These are phyloP conservation scores for Gadus chalcogrammus DNA, from an alignment of 2,113 vertebrate species.

Conservation along the genomic window DNA sequence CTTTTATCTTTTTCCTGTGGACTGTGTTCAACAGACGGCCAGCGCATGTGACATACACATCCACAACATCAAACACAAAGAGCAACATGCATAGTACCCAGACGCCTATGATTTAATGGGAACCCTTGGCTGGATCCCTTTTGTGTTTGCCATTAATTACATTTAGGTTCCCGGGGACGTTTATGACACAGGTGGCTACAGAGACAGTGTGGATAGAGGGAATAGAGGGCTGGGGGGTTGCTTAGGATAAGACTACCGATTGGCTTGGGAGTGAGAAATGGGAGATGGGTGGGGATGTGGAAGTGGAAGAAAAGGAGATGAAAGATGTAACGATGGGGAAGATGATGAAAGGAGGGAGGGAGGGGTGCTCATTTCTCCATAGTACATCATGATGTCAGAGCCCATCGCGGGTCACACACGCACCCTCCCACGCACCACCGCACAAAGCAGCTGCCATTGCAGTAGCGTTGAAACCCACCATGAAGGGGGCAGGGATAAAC, in stretches of 20 bases:
- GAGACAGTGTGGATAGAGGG: not conserved
- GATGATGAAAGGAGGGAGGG: not conserved
- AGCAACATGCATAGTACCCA: constrained; percentile 21
- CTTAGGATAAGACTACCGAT: constrained; percentile 11
- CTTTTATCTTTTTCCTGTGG: not conserved
- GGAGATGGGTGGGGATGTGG: constrained; percentile 8
- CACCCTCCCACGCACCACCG: no score
- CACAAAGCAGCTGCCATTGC: no score
- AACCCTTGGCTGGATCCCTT: constrained; percentile 30
- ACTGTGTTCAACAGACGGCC: not conserved
- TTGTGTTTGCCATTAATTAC: constrained; percentile 46
- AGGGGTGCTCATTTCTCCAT: no score
- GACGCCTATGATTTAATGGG: constrained; percentile 50
- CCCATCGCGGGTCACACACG: no score
- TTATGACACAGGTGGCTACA: constrained; percentile 23
- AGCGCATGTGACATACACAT: constrained; percentile 29
- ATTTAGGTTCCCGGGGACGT: constrained; percentile 51
- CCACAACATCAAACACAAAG: constrained; percentile 40
- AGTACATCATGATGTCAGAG: no score
- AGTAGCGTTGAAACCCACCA: no score
- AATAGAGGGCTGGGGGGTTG: not conserved
- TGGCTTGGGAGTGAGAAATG: constrained; percentile 2
- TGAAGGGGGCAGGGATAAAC: no score
- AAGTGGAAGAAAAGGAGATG: not conserved
- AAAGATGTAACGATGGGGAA: not conserved